These are phyloP conservation scores for Prietella phreatophila DNA, from an alignment of 2,113 vertebrate species.

Conservation along the genomic window DNA sequence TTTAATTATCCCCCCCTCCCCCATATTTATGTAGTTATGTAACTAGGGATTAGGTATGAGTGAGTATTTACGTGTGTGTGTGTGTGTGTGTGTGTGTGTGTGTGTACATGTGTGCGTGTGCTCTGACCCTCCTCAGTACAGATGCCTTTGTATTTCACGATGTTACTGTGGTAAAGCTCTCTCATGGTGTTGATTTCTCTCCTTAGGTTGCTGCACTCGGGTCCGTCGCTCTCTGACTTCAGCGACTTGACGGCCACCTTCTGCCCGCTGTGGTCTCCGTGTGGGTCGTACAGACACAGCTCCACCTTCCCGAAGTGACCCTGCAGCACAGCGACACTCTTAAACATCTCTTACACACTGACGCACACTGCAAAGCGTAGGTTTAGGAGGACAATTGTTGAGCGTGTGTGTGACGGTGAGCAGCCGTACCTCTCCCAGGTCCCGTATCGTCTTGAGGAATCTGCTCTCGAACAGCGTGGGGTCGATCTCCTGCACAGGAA, in stretches of 20 bases:
- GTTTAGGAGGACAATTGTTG: neutral
- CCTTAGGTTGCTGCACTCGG: conserved; percentile 81
- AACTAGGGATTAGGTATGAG: neutral
- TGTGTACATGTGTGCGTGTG: neutral
- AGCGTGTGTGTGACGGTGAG: neutral
- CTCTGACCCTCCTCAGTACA: conserved; percentile 81
- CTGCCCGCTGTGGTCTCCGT: conserved; percentile 82
- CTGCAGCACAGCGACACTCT: conserved; percentile 56
- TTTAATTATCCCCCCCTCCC: no score
- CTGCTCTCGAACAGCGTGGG: conserved; percentile 82
- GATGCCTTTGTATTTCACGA: conserved; percentile 87
- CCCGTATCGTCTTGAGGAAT: conserved; percentile 79
- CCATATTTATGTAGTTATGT: neutral
- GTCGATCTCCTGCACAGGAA: conserved; percentile 76
- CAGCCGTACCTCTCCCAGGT: conserved; percentile 78
- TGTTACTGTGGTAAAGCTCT: conserved; percentile 85
- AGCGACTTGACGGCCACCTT: conserved; percentile 85
- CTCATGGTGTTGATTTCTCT: conserved; percentile 85
- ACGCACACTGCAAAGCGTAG: neutral
- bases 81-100: neutral
- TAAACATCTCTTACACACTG: neutral
- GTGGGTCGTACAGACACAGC: conserved; percentile 83
- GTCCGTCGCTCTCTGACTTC: conserved; percentile 79
- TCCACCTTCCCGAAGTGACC: conserved; percentile 88
- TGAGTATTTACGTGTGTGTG: no score